Percentiles rank a stretch among this genome's conserved stretches.
These are phyloP conservation scores for Glareola pratincola DNA, from an alignment of 2,113 vertebrate species.

Conservation along the genomic window DNA sequence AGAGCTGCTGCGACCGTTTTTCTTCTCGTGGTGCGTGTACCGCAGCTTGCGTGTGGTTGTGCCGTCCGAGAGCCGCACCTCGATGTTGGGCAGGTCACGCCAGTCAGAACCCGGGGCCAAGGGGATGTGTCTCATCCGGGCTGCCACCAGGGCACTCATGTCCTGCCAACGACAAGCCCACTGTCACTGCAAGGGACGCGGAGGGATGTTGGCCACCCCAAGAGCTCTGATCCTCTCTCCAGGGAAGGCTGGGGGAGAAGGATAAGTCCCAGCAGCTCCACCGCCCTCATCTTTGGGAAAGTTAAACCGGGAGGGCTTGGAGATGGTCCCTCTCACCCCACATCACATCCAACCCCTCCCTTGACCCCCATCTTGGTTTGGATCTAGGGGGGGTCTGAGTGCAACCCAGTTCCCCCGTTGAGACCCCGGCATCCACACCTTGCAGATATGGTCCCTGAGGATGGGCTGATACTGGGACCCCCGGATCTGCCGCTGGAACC, in stretches of 20 bases:
- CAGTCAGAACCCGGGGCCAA: slow-evolving; percentile 93
- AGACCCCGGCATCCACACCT: slow-evolving; percentile 67
- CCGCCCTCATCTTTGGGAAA: not conserved
- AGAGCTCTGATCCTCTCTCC: no score
- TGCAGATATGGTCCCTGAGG: slow-evolving; percentile 95
- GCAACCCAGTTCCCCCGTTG: accelerated
- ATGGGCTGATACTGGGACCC: slow-evolving; percentile 97
- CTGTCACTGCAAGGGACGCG: accelerated
- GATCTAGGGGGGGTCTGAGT: no score
- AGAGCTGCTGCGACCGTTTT: slow-evolving; percentile 84
- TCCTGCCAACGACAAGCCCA: slow-evolving; percentile 71
- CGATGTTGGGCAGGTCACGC: slow-evolving; percentile 93
- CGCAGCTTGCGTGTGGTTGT: slow-evolving; percentile 87
- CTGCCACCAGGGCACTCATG: slow-evolving; percentile 94
- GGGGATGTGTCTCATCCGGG: slow-evolving; percentile 93
- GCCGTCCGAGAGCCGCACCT: slow-evolving; percentile 87
- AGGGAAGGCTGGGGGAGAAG: not conserved
- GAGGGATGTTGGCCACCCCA: not conserved
- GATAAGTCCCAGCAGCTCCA: not conserved
- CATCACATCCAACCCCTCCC: not conserved
- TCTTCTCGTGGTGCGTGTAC: slow-evolving; percentile 86
- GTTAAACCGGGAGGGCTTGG: not conserved
- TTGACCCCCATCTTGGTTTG: not conserved
- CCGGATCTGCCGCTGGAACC: slow-evolving; percentile 96
- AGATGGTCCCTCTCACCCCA: not conserved